Evolutionary conservation across 2,797 vertebrate species (phyloP).

Genomic region (Gymnothorax javanicus): DNA sequence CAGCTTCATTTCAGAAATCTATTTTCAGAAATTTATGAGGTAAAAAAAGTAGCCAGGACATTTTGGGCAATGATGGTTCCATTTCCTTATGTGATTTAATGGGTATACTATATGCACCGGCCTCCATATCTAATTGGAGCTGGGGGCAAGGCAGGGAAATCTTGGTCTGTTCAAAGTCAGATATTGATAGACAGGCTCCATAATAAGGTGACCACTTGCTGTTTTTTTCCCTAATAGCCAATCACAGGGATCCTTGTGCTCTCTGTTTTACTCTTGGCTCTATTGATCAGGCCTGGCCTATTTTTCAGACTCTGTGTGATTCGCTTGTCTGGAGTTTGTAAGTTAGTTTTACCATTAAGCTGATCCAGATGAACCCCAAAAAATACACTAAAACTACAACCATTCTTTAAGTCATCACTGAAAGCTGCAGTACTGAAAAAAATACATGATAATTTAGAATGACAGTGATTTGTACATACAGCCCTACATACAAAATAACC

Average conservation of each 20-base stretch:
- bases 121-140: neutral
- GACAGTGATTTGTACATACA: neutral
- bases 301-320: neutral
- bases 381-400: neutral
- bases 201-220: neutral
- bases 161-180: neutral
- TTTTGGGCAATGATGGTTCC: neutral
- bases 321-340: neutral
- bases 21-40: neutral
- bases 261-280: neutral
- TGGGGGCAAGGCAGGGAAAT: neutral
- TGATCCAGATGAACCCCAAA: neutral
- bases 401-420: neutral
- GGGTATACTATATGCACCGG: too few relatives aligned
- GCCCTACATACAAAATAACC: neutral
- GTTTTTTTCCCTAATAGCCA: neutral
- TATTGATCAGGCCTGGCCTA: neutral
- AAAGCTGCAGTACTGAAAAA: neutral
- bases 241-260: neutral
- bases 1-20: neutral
- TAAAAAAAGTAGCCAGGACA: neutral
- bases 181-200: neutral
- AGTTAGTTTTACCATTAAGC: neutral
- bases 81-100: neutral
- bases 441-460: neutral